Conservation (phyloP, 2,113 vertebrate genomes). For the Stigmatopora nigra region DNA sequence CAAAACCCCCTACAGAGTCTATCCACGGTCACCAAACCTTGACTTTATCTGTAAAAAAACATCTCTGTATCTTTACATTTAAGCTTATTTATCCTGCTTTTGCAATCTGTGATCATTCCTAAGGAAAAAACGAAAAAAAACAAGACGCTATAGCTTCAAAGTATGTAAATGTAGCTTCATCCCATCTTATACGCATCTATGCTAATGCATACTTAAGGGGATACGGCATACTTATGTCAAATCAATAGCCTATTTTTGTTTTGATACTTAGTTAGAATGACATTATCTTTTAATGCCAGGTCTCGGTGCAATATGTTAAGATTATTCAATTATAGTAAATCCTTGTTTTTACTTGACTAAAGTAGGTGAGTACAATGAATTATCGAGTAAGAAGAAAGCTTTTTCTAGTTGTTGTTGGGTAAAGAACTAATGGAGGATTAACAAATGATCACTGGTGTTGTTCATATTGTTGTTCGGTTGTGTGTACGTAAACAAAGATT, state of each 20-base stretch:
- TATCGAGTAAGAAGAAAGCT: constrained; percentile 7
- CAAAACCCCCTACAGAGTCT: constrained; percentile 26
- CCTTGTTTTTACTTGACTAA: constrained; percentile 19
- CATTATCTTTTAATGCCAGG: constrained; percentile 45
- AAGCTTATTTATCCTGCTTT: constrained; percentile 25
- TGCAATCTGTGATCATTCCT: constrained; percentile 26
- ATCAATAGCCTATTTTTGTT: constrained; percentile 42
- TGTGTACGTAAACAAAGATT: constrained; percentile 6
- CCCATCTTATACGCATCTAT: constrained; percentile 44
- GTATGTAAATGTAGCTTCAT: constrained; percentile 24
- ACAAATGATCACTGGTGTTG: constrained; percentile 30
- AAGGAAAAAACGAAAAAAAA: constrained; percentile 39
- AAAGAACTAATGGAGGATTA: constrained; percentile 40
- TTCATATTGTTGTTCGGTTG: constrained; percentile 12
- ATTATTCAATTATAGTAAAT: constrained; percentile 48
- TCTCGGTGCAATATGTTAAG: constrained; percentile 46
- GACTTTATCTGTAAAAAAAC: constrained; percentile 27
- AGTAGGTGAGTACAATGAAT: constrained; percentile 7
- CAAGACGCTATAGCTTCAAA: constrained; percentile 20
- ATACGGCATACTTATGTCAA: constrained; percentile 34
- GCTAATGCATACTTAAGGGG: constrained; percentile 57
- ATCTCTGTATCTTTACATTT: constrained; percentile 35
- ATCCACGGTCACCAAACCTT: constrained; percentile 16
- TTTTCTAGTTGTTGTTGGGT: constrained; percentile 23
- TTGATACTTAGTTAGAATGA: constrained; percentile 47